phyloP scores from a whole-genome alignment of 2,113 vertebrate species.

The Eclectus roratus region DNA sequence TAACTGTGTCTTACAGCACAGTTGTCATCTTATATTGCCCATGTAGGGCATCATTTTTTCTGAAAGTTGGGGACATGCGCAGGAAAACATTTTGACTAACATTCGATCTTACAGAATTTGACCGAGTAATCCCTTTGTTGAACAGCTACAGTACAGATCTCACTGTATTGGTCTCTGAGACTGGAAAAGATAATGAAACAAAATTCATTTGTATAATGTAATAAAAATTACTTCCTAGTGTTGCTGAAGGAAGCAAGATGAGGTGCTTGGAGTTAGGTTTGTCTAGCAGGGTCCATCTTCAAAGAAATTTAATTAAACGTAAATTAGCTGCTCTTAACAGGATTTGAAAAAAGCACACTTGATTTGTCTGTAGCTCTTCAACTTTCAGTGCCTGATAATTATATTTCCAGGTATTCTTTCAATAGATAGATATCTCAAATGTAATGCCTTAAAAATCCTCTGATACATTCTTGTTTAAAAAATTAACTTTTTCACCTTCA shows the following conservation, averaged over 20 bases:
- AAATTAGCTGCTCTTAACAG: not conserved
- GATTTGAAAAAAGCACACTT: not conserved
- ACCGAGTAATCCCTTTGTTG: not conserved
- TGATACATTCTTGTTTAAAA: not conserved
- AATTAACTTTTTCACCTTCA: not conserved
- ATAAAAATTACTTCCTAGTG: not conserved
- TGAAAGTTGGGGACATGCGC: not conserved
- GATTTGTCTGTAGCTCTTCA: not conserved
- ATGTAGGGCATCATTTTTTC: not conserved
- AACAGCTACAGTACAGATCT: not conserved
- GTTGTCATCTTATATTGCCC: not conserved
- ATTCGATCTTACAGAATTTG: not conserved
- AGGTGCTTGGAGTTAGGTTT: not conserved
- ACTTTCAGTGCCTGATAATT: not conserved
- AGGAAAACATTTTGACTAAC: not conserved
- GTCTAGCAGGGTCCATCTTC: not conserved
- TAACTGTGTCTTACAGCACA: not conserved
- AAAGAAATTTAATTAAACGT: not conserved
- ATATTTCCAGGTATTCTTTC: conserved; percentile 6
- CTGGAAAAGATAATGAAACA: not conserved
- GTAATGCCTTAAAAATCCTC: not conserved
- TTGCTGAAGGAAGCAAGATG: not conserved
- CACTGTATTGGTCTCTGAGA: not conserved
- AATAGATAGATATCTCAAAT: not conserved
- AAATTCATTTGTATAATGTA: not conserved